These are phyloP conservation scores for Mustela lutreola DNA, from an alignment of 2,113 vertebrate genomes.

Conservation along the genomic window DNA sequence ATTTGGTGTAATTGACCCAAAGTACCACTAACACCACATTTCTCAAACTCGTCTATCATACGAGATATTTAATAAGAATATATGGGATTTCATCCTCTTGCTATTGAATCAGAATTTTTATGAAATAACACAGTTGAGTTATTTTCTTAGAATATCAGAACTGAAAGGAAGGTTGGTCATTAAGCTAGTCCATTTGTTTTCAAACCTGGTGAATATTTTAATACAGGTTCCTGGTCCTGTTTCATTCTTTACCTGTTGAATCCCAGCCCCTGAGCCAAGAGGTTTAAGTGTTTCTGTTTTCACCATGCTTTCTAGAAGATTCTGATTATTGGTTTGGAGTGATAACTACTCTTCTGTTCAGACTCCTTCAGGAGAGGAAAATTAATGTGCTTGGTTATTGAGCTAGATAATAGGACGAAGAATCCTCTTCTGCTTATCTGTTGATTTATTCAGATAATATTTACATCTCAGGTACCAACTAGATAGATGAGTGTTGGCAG, in stretches of 20 bases:
- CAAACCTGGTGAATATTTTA: background rate
- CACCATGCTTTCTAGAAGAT: background rate
- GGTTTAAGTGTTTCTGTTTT: background rate
- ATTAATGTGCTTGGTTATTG: background rate
- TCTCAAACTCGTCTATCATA: background rate
- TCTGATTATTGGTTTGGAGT: background rate
- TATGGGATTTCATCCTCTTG: background rate
- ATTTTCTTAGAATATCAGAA: constrained; percentile 10
- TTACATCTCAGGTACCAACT: background rate
- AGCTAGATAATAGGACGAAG: background rate
- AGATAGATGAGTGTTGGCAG: background rate
- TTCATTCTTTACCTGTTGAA: background rate
- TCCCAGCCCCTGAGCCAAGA: background rate
- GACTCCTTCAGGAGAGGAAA: background rate
- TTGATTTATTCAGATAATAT: background rate
- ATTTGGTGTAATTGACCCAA: background rate
- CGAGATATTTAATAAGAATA: background rate
- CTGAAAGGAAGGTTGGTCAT: background rate
- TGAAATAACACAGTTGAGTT: background rate
- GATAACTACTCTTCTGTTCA: background rate
- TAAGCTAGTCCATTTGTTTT: background rate
- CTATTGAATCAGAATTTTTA: background rate
- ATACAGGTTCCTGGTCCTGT: background rate
- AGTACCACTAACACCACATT: background rate
- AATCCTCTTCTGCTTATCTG: background rate